Evolutionary conservation across 2,888 invertebrate genomes (phyloP).

Genomic region (Agrochola litura): DNA sequence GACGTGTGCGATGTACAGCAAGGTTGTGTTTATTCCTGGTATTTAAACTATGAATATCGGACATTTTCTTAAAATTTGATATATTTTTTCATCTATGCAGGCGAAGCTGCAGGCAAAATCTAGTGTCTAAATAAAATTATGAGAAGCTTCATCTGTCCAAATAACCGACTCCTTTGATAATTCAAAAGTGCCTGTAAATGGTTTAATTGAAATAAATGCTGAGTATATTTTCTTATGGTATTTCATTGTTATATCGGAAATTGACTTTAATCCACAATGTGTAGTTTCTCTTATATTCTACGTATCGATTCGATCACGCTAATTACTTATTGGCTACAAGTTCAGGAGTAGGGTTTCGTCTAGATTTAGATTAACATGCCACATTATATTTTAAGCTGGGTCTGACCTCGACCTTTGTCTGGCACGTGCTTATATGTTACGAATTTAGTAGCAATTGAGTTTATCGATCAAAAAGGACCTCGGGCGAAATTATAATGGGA

Average conservation of each 20-base stretch:
- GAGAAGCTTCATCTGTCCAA: background rate
- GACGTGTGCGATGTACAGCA: no score
- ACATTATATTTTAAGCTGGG: conserved; percentile 42
- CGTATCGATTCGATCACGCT: conserved; percentile 12
- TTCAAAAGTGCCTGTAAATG: background rate
- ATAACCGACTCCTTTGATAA: background rate
- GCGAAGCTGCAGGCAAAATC: no score
- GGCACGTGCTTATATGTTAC: background rate
- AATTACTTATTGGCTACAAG: conserved; percentile 43
- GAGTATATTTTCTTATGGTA: no score
- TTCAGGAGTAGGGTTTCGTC: conserved; percentile 21
- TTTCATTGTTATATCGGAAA: background rate
- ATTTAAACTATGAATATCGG: no score
- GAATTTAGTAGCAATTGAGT: background rate
- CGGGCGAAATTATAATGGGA: background rate
- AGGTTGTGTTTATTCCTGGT: no score
- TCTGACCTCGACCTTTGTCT: conserved; percentile 32
- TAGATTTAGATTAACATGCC: conserved; percentile 33
- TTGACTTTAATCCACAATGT: background rate
- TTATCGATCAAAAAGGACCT: conserved; percentile 1
- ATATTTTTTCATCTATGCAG: no score
- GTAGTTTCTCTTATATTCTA: conserved; percentile 6
- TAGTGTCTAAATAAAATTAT: no score
- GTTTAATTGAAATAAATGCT: background rate
- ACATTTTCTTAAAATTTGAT: no score